These are phyloP conservation scores for Drosophila cardini DNA, from an alignment of 1,140 invertebrate species.

Conservation along the genomic window DNA sequence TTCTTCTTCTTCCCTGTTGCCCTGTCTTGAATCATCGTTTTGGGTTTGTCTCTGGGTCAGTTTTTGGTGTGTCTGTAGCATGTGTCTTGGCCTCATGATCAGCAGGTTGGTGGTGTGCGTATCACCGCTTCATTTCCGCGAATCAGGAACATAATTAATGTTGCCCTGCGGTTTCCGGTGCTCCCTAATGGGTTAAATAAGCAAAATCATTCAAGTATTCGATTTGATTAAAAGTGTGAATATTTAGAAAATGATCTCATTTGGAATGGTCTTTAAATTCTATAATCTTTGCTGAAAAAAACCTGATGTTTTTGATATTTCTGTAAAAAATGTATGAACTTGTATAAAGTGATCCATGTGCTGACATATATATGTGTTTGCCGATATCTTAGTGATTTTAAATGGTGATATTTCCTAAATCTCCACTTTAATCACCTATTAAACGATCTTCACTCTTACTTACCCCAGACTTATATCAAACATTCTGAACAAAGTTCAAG, in stretches of 20 bases:
- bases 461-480: no score
- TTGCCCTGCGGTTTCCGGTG: constrained; percentile 52
- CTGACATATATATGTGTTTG: no score
- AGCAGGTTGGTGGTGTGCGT: not conserved
- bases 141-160: constrained; percentile 70
- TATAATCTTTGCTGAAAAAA: no score
- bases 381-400: no score
- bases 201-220: not conserved
- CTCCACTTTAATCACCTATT: no score
- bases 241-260: no score
- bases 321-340: no score
- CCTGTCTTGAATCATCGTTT: constrained; percentile 59
- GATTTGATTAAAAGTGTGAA: not conserved
- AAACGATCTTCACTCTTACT: no score
- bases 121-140: constrained; percentile 53
- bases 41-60: constrained; percentile 50
- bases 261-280: no score
- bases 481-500: not conserved
- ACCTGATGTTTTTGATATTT: no score
- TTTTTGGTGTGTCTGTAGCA: constrained; percentile 44
- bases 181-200: constrained; percentile 21
- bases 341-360: no score
- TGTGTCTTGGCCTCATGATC: constrained; percentile 42
- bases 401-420: no score
- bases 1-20: constrained; percentile 11